Conservation (phyloP, 2,797 vertebrate species). For the Brachyrhaphis roseni region DNA sequence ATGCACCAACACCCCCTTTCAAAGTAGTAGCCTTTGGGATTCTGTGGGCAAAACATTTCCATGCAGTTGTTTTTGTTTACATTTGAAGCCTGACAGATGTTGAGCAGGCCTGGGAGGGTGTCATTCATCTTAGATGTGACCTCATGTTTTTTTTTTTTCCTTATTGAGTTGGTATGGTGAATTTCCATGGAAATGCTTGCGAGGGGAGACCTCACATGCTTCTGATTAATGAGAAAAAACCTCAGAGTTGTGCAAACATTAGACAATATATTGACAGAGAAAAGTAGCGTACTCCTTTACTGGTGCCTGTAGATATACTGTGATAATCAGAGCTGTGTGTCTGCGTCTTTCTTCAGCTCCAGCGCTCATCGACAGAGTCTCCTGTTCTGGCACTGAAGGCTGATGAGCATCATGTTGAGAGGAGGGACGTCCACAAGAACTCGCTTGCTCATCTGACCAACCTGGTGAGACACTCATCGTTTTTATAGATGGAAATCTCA, state of each 20-base stretch:
- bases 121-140: slow-evolving; percentile 55
- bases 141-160: slow-evolving; percentile 32
- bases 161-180: slow-evolving; percentile 42
- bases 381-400: slow-evolving; percentile 62
- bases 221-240: slow-evolving; percentile 65
- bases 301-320: slow-evolving; percentile 47
- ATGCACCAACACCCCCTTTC: slow-evolving; percentile 23
- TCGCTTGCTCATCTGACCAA: slow-evolving; percentile 75
- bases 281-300: slow-evolving; percentile 48
- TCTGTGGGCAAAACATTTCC: slow-evolving; percentile 24
- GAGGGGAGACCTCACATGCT: slow-evolving; percentile 52
- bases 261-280: slow-evolving; percentile 58
- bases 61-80: slow-evolving; percentile 63
- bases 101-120: slow-evolving; percentile 32
- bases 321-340: slow-evolving; percentile 49
- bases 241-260: slow-evolving; percentile 58
- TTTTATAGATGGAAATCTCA: background rate
- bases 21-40: slow-evolving; percentile 27
- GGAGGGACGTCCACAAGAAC: slow-evolving; percentile 74
- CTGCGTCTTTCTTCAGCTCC: slow-evolving; percentile 65
- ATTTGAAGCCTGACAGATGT: slow-evolving; percentile 58
- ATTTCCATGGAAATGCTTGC: slow-evolving; percentile 52
- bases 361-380: slow-evolving; percentile 74
- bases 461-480: slow-evolving; percentile 75
- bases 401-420: slow-evolving; percentile 76